Evolutionary conservation across 2,113 vertebrate species (phyloP).

Genomic region (Periophthalmus modestus): DNA sequence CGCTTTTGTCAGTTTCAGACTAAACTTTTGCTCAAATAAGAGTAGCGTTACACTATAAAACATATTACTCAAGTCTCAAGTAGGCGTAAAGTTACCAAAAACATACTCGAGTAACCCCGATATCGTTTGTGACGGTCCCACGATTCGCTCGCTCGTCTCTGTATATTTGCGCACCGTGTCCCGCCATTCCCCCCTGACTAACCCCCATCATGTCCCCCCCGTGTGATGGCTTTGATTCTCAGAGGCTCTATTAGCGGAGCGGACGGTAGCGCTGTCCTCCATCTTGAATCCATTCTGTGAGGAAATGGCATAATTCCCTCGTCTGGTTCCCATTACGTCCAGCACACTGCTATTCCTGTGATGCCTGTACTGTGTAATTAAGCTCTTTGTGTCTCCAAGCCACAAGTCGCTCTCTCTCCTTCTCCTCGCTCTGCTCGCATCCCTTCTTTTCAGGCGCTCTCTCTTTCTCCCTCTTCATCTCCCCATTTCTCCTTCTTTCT

Average conservation of each 20-base stretch:
- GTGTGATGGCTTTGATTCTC: slow-evolving; percentile 37
- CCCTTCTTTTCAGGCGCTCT: background rate
- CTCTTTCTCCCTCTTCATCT: slow-evolving; percentile 9
- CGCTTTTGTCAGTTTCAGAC: no score
- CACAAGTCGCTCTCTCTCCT: slow-evolving; percentile 47
- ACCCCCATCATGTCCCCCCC: slow-evolving; percentile 7
- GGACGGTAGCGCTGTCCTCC: slow-evolving; percentile 65
- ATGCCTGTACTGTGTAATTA: slow-evolving; percentile 72
- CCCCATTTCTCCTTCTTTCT: background rate
- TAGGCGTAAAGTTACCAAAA: no score
- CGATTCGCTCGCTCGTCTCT: background rate
- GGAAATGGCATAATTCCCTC: slow-evolving; percentile 74
- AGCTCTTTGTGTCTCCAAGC: slow-evolving; percentile 68
- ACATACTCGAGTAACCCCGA: background rate
- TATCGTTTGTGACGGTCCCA: background rate
- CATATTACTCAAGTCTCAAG: no score
- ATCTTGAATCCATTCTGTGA: slow-evolving; percentile 75
- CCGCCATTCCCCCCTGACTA: background rate
- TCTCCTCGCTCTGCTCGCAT: no score
- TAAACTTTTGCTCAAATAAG: no score
- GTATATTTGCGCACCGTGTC: background rate
- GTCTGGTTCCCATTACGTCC: slow-evolving; percentile 74
- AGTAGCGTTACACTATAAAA: no score
- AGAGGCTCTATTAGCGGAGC: slow-evolving; percentile 56
- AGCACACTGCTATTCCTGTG: slow-evolving; percentile 62